These are phyloP conservation scores for Heteropelma amictum DNA, from an alignment of 2,888 invertebrate species.

Conservation along the genomic window DNA sequence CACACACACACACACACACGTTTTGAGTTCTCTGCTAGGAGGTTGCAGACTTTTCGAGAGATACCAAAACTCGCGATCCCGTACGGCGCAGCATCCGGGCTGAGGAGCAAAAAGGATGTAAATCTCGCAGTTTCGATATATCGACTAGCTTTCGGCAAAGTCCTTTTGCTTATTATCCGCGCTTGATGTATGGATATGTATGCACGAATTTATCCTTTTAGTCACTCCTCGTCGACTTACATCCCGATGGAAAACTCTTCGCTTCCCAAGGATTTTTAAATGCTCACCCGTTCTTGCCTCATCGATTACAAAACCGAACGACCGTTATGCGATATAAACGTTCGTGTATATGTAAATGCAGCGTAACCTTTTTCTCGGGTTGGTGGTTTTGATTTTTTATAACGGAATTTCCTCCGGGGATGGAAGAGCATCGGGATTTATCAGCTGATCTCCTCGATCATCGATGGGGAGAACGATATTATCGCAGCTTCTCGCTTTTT, in stretches of 20 bases:
- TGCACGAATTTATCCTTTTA: constrained; percentile 31
- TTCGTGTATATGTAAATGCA: background rate
- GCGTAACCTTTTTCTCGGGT: background rate
- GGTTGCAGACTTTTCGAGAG: constrained; percentile 29
- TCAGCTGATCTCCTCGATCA: constrained; percentile 46
- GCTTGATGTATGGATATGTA: background rate
- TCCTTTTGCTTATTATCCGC: background rate
- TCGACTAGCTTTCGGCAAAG: background rate
- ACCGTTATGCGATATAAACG: constrained; percentile 34
- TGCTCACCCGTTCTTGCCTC: constrained; percentile 7
- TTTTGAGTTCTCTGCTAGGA: constrained; percentile 10
- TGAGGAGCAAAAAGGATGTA: background rate
- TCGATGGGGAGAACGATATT: constrained; percentile 20
- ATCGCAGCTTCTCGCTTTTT: background rate
- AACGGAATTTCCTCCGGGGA: constrained; percentile 41
- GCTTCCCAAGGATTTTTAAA: constrained; percentile 54
- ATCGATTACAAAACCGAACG: constrained; percentile 38
- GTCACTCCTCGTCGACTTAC: constrained; percentile 54
- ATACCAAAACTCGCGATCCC: constrained; percentile 9
- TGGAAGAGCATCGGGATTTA: constrained; percentile 11
- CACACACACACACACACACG: background rate
- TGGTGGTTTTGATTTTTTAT: too few relatives aligned
- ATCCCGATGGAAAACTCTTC: constrained; percentile 46
- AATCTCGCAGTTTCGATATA: background rate
- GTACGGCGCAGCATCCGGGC: background rate